Evolutionary conservation across 1,140 invertebrate species (phyloP).

Genomic region (Drosophila neocordata): DNA sequence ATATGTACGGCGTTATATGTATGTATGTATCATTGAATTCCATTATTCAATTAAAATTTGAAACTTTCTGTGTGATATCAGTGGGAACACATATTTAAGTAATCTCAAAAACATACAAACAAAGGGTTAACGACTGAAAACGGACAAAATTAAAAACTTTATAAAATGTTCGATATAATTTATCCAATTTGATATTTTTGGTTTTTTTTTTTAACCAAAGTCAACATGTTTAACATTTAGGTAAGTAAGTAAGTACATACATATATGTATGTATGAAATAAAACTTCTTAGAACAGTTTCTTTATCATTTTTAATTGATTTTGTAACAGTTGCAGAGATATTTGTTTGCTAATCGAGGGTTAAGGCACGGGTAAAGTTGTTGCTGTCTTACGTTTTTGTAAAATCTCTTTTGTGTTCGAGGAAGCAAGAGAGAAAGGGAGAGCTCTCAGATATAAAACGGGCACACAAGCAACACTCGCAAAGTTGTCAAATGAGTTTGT

Average conservation of each 20-base stretch:
- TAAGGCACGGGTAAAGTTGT: constrained; percentile 12
- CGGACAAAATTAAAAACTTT: no score
- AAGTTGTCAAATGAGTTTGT: constrained; percentile 74
- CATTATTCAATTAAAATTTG: constrained; percentile 49
- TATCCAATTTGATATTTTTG: no score
- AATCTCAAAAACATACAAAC: background rate
- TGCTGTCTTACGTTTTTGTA: constrained; percentile 54
- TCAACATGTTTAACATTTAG: no score
- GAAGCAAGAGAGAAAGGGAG: constrained; percentile 42
- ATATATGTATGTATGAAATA: no score
- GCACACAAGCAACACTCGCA: constrained; percentile 19
- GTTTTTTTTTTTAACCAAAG: no score
- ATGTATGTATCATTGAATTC: constrained; percentile 61
- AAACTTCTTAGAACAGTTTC: no score
- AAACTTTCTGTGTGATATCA: constrained; percentile 14
- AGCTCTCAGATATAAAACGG: constrained; percentile 7
- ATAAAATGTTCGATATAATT: no score
- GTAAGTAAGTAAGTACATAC: no score
- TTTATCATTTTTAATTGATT: background rate
- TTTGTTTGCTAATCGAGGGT: background rate
- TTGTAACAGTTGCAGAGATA: background rate
- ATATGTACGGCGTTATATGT: constrained; percentile 6
- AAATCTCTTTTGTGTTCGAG: constrained; percentile 60
- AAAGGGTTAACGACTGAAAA: no score
- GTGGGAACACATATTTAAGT: background rate